Base-by-base conservation (phyloP, 2,113 vertebrate species). In the Noturus placidus region DNA sequence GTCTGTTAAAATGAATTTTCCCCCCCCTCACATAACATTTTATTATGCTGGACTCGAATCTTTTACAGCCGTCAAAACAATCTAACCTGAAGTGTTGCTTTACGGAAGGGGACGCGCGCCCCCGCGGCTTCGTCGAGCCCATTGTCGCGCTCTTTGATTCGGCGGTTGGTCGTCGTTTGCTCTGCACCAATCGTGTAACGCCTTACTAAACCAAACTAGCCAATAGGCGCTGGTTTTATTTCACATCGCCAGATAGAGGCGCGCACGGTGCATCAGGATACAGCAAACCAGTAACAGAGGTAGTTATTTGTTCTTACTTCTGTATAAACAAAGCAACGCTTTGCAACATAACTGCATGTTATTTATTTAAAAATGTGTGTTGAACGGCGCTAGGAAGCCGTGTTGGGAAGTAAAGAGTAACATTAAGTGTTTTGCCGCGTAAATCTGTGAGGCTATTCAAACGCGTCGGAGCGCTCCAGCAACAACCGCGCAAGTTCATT, bases 61-160 rank as follows among this genome's bases (percentile, higher is more conserved):
- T 33, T 11, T 81, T 25, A 61, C 19, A 81, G 33, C 13, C 22
- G 6, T 61, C 5, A 5, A 25, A 5, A 81, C 13, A 42, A 38
- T 3, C 0, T 7, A 42, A 42, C 17, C 9, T 8, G 5, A 61
- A 5, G 2, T 13, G 0, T 2, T 27, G 10, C 25, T 5, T 61
- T 61, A 13, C 17, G 30, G 30, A 57, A 57, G 17, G n/a, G 2
- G 33, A 0, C 76, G 19, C 19, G 17, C 78, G n/a, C n/a, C 15
- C 77, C 78, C 78, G 27, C 59, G 2, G n/a, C 9, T 69, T 77
- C 27, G 4, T 20, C 25, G 42, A 56, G 35, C 10, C 15, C 38
- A 42, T 46, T 84, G 72, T 78, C 87, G 70, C 52, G 56, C 88
- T 87, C 88, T 89, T 89, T 89, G 86, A 87, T 89, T 57, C 74